These are phyloP conservation scores for Saiga tatarica DNA, from an alignment of 2,113 vertebrate genomes.

Conservation along the genomic window DNA sequence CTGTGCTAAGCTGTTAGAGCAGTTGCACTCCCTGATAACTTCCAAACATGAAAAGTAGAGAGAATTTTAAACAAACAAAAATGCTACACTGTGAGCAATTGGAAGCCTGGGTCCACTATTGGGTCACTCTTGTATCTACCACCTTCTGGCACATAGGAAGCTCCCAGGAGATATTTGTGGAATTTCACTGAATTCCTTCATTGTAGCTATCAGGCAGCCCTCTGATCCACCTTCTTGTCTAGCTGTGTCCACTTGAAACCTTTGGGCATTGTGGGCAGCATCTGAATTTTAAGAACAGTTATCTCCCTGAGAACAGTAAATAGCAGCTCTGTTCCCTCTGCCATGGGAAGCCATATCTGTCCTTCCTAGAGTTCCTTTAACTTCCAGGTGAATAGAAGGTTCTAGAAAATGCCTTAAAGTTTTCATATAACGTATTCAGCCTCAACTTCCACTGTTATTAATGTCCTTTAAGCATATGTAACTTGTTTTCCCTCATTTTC, in stretches of 20 bases:
- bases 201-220: not conserved
- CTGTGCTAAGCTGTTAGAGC: not conserved
- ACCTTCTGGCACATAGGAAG: not conserved
- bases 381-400: not conserved
- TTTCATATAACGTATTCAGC: not conserved
- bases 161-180: not conserved
- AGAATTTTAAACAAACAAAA: not conserved
- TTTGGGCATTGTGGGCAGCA: not conserved
- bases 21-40: not conserved
- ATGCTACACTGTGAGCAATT: not conserved
- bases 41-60: not conserved
- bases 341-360: not conserved
- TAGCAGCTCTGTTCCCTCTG: not conserved
- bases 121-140: not conserved
- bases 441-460: not conserved
- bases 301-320: not conserved
- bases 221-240: not conserved
- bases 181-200: not conserved
- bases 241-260: not conserved
- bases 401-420: not conserved
- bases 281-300: not conserved
- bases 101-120: not conserved
- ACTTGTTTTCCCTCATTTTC: not conserved
- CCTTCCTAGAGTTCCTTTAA: not conserved
- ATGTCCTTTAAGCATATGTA: not conserved